Percentiles rank a stretch among this genome's conserved stretches.
Conservation (phyloP, 1,140 invertebrate species). For the Apis laboriosa region DNA sequence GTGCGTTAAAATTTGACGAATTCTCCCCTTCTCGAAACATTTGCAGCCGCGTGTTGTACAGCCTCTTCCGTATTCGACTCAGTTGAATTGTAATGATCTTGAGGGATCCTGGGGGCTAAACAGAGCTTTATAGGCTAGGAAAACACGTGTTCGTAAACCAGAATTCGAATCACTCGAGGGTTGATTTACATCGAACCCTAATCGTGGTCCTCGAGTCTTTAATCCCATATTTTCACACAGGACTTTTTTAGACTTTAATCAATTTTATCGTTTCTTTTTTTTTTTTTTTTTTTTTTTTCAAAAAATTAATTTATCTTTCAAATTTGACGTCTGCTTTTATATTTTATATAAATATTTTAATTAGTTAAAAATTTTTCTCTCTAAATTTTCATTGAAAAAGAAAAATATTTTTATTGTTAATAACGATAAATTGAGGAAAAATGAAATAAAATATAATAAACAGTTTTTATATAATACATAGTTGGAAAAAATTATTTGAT, state of each 20-base stretch:
- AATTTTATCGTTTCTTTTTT: background rate
- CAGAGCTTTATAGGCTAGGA: constrained; percentile 22
- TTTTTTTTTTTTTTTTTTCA: too few species aligned
- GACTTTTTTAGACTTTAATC: background rate
- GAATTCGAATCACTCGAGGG: background rate
- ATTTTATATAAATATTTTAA: too few species aligned
- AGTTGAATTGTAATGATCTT: constrained; percentile 31
- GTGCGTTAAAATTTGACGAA: constrained; percentile 21
- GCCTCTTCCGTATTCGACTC: constrained; percentile 2
- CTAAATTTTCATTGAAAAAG: too few species aligned
- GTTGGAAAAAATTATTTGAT: too few species aligned
- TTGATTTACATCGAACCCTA: constrained; percentile 15
- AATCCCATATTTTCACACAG: background rate
- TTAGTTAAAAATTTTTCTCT: too few species aligned
- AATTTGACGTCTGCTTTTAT: too few species aligned
- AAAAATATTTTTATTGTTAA: too few species aligned
- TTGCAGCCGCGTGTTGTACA: constrained; percentile 9
- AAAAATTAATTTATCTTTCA: too few species aligned
- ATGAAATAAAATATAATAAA: too few species aligned
- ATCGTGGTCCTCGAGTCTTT: background rate
- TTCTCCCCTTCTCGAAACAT: constrained; percentile 29
- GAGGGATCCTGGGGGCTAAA: background rate
- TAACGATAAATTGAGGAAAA: too few species aligned
- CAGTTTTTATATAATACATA: too few species aligned
- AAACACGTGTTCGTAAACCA: constrained; percentile 43